phyloP scores from a whole-genome alignment of 2,113 vertebrate species.

The Callaeas wilsoni region DNA sequence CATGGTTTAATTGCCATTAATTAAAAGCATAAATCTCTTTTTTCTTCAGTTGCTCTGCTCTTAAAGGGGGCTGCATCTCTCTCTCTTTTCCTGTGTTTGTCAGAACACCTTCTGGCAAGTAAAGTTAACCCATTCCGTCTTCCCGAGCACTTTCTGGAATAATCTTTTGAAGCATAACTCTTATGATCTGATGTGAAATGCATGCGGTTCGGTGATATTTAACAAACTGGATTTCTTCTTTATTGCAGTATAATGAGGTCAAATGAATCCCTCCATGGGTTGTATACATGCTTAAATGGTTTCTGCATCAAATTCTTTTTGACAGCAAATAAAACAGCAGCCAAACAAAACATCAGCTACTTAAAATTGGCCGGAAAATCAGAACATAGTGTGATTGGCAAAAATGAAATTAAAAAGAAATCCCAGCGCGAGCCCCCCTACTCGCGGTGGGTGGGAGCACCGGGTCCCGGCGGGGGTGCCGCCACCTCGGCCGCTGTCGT shows the following conservation, averaged over 20 bases:
- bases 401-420: conserved; percentile 7
- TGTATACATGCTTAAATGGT: conserved; percentile 95
- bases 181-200: conserved; percentile 92
- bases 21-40: conserved; percentile 99
- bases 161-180: conserved; percentile 90
- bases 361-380: conserved; percentile 78
- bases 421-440: background rate
- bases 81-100: conserved; percentile 89
- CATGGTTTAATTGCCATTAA: conserved; percentile 99
- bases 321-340: conserved; percentile 96
- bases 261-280: conserved; percentile 95
- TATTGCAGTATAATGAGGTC: conserved; percentile 99
- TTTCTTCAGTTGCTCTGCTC: conserved; percentile 96
- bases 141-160: conserved; percentile 85
- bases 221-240: conserved; percentile 98
- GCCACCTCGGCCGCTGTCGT: background rate
- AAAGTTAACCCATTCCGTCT: conserved; percentile 81
- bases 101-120: conserved; percentile 98
- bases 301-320: conserved; percentile 92
- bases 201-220: conserved; percentile 94
- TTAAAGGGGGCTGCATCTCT: conserved; percentile 94
- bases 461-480: background rate
- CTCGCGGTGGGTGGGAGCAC: background rate
- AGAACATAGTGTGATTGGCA: conserved; percentile 39
- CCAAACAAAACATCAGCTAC: conserved; percentile 89